Percentiles rank a stretch among this genome's conserved stretches.
Conservation (phyloP, 2,797 vertebrate species). For the Dallia pectoralis region DNA sequence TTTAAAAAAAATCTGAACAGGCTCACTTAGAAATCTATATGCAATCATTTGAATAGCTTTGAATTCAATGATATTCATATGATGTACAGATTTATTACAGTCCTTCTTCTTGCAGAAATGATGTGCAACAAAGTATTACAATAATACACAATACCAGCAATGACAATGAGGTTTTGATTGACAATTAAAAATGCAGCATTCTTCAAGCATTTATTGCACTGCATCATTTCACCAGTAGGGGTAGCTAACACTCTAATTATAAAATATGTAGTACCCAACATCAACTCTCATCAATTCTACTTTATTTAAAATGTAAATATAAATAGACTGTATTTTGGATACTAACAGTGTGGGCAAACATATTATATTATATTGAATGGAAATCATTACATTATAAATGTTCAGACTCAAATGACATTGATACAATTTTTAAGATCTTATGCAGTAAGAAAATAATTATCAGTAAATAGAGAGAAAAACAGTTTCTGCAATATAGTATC, state of each 20-base stretch:
- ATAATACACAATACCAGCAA: neutral
- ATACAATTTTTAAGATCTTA: neutral
- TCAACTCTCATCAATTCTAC: neutral
- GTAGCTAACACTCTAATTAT: neutral
- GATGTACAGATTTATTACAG: neutral
- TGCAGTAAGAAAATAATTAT: neutral
- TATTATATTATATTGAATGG: neutral
- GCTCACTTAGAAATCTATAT: neutral
- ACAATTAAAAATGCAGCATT: neutral
- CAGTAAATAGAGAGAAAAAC: neutral
- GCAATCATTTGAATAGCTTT: neutral
- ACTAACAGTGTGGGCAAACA: neutral
- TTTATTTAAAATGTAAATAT: neutral
- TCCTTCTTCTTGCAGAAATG: neutral
- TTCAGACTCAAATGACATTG: neutral
- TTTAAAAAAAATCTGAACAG: neutral
- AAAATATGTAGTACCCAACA: neutral
- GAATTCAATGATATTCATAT: neutral
- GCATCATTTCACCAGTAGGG: constrained; percentile 4
- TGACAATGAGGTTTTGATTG: neutral
- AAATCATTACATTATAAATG: neutral
- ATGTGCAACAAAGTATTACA: neutral
- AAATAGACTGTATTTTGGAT: neutral
- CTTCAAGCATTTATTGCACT: neutral
- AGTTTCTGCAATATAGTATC: neutral